A percentile compares a stretch with the other conserved stretches of the same genome.
phyloP scores from a whole-genome alignment of 1,140 invertebrate genomes.

The Procambarus virginalis region DNA sequence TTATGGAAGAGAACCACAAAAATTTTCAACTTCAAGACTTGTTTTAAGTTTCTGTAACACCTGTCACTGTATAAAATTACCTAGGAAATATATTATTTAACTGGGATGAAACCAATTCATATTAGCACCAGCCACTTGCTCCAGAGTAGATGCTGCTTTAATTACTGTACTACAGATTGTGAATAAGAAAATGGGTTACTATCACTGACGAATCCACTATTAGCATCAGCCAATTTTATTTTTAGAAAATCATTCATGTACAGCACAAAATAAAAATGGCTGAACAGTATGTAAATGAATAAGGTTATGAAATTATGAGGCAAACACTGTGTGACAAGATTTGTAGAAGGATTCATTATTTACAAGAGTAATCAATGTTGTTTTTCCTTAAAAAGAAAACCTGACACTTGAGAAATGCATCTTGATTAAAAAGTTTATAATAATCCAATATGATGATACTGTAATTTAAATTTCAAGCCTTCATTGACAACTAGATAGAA shows the following conservation, averaged over 20 bases:
- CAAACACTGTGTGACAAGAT: neutral
- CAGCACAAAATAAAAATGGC: neutral
- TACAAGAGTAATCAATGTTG: neutral
- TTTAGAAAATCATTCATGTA: neutral
- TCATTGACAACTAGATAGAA: neutral
- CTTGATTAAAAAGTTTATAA: neutral
- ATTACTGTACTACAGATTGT: neutral
- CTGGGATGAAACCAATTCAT: neutral
- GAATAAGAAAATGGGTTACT: slow-evolving; percentile 3
- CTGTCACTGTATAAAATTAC: neutral
- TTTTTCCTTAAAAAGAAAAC: neutral
- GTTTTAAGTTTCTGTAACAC: slow-evolving; percentile 11
- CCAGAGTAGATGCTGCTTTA: neutral
- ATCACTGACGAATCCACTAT: neutral
- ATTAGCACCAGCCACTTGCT: slow-evolving; percentile 7
- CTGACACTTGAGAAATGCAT: neutral
- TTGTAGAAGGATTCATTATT: neutral
- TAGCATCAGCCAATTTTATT: neutral
- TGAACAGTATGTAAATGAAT: neutral
- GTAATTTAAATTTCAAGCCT: neutral
- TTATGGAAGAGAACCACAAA: slow-evolving; percentile 3
- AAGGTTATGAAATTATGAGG: neutral
- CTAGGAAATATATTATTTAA: neutral
- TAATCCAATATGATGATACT: neutral
- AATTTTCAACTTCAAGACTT: neutral